These are phyloP conservation scores for Lepidonotus clava DNA, from an alignment of 2,888 invertebrate species.

Conservation along the genomic window DNA sequence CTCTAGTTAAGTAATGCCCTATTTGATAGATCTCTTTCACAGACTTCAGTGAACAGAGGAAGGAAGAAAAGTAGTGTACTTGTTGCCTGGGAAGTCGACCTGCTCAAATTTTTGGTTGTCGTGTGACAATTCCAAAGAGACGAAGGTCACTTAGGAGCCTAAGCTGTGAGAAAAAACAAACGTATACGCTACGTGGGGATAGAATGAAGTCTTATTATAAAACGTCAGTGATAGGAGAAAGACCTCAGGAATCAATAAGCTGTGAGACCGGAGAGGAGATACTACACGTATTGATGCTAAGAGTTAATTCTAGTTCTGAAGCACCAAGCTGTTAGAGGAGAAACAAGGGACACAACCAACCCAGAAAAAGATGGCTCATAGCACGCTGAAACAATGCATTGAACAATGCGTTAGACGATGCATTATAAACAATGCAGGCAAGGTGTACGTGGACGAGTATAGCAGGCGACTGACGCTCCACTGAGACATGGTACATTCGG, in stretches of 20 bases:
- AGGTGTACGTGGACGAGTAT: background rate
- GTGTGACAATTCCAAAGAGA: background rate
- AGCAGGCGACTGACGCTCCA: background rate
- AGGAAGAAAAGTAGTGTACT: too few relatives aligned
- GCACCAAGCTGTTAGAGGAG: conserved; percentile 37
- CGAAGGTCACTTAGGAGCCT: background rate
- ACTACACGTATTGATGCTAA: background rate
- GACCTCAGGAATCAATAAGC: too few relatives aligned
- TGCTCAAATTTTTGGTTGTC: background rate
- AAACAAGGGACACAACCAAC: conserved; percentile 15
- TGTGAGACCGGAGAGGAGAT: too few relatives aligned
- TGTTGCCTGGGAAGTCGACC: background rate
- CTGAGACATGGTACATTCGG: background rate
- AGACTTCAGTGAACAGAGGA: too few relatives aligned
- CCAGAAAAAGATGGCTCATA: too few relatives aligned
- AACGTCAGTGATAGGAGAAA: background rate
- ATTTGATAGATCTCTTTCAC: too few relatives aligned
- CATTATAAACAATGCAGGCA: too few relatives aligned
- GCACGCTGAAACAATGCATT: too few relatives aligned
- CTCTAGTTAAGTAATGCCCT: too few relatives aligned
- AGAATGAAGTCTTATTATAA: background rate
- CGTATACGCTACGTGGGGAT: background rate
- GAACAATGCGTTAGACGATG: too few relatives aligned
- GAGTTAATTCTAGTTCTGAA: background rate
- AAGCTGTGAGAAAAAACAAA: background rate